Evolutionary conservation across 64 coral and sea anemone genomes (phyloP).

Genomic region (Hydrozoanthus tunicans): DNA sequence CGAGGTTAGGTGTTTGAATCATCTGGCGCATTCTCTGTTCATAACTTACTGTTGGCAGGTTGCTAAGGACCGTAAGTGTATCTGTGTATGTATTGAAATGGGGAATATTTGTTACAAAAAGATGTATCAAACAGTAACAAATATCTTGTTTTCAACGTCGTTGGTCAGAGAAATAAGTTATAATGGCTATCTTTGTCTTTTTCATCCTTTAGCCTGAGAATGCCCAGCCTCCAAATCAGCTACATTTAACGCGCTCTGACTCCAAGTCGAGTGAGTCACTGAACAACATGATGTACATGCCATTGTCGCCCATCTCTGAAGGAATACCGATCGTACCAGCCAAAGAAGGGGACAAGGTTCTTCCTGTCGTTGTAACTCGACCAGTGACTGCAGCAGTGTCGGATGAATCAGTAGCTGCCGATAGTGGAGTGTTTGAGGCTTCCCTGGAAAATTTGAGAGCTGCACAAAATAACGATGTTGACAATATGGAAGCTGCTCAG

Average conservation of each 20-base stretch:
- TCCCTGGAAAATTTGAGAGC: slow-evolving; percentile 90
- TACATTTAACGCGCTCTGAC: slow-evolving; percentile 61
- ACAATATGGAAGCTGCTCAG: slow-evolving; percentile 70
- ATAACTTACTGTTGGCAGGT: no score
- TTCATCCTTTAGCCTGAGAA: slow-evolving; percentile 60
- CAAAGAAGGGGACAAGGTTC: slow-evolving; percentile 57
- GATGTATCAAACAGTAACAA: no score
- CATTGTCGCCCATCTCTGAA: slow-evolving; percentile 90
- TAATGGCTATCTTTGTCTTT: neutral
- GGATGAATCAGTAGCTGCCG: slow-evolving; percentile 98
- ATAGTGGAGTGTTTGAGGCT: slow-evolving; percentile 97
- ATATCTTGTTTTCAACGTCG: neutral
- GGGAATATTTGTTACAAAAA: no score
- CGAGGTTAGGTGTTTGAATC: no score
- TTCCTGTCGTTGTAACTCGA: slow-evolving; percentile 55
- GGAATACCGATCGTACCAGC: slow-evolving; percentile 67
- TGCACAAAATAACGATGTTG: slow-evolving; percentile 77
- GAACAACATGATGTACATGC: slow-evolving; percentile 72
- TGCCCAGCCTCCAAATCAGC: slow-evolving; percentile 56
- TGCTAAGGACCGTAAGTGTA: no score
- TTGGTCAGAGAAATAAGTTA: neutral
- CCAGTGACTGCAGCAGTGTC: slow-evolving; percentile 93
- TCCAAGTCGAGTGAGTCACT: slow-evolving; percentile 88
- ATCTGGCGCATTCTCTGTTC: no score
- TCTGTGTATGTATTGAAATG: no score